Evolutionary conservation across 2,113 vertebrate genomes (phyloP), one percentile per base, ranked within the genome.

Genomic region (Dicentrarchus labrax): DNA sequence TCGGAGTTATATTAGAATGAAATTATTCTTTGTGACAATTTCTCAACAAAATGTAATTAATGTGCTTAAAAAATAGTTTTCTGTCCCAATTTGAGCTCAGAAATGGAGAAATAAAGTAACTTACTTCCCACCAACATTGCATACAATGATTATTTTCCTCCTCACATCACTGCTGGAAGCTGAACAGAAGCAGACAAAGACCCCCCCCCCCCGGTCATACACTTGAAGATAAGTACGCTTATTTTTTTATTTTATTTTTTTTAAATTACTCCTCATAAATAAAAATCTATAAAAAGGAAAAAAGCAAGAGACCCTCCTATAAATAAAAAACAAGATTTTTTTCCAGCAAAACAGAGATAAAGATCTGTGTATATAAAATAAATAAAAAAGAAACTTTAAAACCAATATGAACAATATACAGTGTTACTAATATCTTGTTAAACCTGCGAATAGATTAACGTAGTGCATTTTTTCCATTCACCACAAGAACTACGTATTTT

Each of bases 341-440:
- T 30, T 30, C 30, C 88, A 93, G 82, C 91, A 91, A 88, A 89
- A 90, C 78, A 86, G 82, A 88, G 84, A 94, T 93, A 93, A 92
- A 95, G 89, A 91, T 94, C 88, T 94, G 91, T 94, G 89, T 94
- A 94, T 87, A 94, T 96, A 96, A 95, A 95, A 95, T 96, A 96
- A 94, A 91, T 85, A 94, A 92, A 93, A 88, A 66, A n/a, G 80
- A 86, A 86, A 50, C 50, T 80, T 86, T 76, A 57, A 93, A 91
- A 82, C 66, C 83, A 78, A 85, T 92, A 88, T 89, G 83, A 95
- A 95, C 84, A 95, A 91, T 91, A 86, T 94, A 95, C 94, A 96
- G 92, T 95, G 94, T 94, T 57, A 73, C 80, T 87, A 90, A 83
- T 81, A 90, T 92, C 73, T 61, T 87, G 88, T 88, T 80, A 83